Conservation (phyloP, 2,888 invertebrate genomes). For the Xanthia icteritia region DNA sequence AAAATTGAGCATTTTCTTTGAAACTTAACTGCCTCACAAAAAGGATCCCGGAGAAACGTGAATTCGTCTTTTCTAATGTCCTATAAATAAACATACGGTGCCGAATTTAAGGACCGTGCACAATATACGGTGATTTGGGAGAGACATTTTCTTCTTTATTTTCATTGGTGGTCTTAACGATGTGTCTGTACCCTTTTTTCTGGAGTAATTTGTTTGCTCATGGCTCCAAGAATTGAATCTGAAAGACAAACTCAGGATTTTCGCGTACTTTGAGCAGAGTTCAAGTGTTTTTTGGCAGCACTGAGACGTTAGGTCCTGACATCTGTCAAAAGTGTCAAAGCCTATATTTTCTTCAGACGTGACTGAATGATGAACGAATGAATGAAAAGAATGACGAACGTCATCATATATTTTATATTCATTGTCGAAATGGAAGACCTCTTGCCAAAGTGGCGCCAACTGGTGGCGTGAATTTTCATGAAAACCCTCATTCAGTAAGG, state of each 20-base stretch:
- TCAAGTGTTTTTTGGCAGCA: not conserved
- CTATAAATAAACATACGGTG: slow-evolving; percentile 85
- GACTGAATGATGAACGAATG: too few relatives aligned
- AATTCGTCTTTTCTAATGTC: slow-evolving; percentile 86
- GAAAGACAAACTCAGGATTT: not conserved
- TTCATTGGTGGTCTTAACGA: slow-evolving; percentile 7
- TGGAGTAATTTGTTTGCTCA: not conserved
- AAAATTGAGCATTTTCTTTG: slow-evolving; percentile 69
- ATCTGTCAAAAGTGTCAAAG: too few relatives aligned
- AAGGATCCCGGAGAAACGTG: slow-evolving; percentile 72
- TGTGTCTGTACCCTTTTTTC: not conserved
- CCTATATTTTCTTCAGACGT: too few relatives aligned
- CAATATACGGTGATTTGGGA: slow-evolving; percentile 46
- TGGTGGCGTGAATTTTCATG: too few relatives aligned
- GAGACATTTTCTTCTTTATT: not conserved
- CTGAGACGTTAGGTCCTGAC: too few relatives aligned
- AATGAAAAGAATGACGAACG: too few relatives aligned
- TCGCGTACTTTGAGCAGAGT: not conserved
- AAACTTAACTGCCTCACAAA: slow-evolving; percentile 73
- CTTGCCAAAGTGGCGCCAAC: too few relatives aligned
- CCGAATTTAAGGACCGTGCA: slow-evolving; percentile 67
- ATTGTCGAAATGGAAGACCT: too few relatives aligned
- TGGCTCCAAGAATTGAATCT: not conserved
- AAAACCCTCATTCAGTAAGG: too few relatives aligned
- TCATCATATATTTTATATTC: too few relatives aligned